A percentile compares a stretch with the other conserved stretches of the same genome.
Conservation (phyloP, 2,113 vertebrate species). For the Columba livia region DNA sequence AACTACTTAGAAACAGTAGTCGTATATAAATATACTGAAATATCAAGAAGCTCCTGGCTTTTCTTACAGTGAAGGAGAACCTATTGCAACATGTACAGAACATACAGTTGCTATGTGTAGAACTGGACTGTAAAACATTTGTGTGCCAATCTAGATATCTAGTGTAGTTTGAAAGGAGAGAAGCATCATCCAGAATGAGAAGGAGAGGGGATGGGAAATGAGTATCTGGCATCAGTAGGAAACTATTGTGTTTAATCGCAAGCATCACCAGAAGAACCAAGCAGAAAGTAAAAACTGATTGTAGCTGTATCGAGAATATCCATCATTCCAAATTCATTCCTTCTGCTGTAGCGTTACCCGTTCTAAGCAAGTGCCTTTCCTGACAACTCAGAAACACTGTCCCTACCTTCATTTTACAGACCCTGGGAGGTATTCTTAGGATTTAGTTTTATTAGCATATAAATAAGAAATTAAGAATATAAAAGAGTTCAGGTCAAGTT, state of each 20-base stretch:
- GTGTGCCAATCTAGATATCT: background rate
- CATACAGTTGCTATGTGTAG: background rate
- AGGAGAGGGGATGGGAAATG: background rate
- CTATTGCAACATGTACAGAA: background rate
- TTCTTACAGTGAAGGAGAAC: background rate
- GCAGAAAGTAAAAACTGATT: background rate
- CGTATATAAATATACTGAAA: background rate
- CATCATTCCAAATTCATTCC: background rate
- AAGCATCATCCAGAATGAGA: background rate
- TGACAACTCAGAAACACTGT: background rate
- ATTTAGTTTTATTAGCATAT: slow-evolving; percentile 23
- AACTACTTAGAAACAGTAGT: background rate
- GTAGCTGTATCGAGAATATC: background rate
- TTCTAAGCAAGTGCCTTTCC: background rate
- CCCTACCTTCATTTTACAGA: background rate
- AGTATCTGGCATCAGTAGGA: background rate
- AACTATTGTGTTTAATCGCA: background rate
- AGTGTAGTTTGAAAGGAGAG: background rate
- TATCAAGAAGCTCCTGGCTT: background rate
- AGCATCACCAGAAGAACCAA: background rate
- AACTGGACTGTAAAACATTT: background rate
- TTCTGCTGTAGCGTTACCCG: background rate
- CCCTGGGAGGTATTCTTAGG: background rate
- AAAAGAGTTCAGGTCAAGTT: background rate
- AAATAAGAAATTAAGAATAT: slow-evolving; percentile 18